phyloP scores from a whole-genome alignment of 2,797 vertebrate genomes.

The Zalophus californianus region DNA sequence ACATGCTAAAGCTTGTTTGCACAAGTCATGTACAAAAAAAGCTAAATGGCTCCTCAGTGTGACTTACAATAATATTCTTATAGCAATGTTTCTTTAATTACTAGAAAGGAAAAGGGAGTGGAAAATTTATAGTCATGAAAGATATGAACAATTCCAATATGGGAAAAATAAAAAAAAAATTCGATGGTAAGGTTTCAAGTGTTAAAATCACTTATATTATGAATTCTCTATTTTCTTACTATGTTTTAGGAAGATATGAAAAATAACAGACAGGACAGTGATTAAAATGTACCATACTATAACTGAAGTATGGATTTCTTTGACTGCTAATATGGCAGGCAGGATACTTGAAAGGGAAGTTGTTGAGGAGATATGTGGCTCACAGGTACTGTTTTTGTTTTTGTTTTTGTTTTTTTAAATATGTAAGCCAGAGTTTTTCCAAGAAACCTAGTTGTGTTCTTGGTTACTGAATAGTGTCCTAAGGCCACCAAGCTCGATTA shows the following conservation, averaged over 20 bases:
- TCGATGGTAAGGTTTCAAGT: neutral
- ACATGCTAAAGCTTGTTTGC: constrained; percentile 56
- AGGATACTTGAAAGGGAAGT: constrained; percentile 4
- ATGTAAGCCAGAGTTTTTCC: neutral
- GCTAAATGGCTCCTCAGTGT: constrained; percentile 69
- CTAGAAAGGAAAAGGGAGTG: neutral
- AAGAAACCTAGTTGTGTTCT: constrained; percentile 42
- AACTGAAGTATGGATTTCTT: neutral
- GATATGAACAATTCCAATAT: neutral
- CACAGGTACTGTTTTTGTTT: neutral
- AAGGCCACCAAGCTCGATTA: constrained; percentile 60
- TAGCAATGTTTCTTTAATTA: constrained; percentile 57
- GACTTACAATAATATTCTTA: constrained; percentile 40
- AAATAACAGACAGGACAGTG: neutral
- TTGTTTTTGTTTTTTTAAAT: neutral
- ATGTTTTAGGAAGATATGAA: neutral
- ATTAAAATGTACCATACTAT: neutral
- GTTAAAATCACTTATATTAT: neutral
- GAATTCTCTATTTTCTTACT: neutral
- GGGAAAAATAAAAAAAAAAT: neutral
- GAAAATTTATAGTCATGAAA: constrained; percentile 1
- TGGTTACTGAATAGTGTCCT: constrained; percentile 50
- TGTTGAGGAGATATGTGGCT: constrained; percentile 6
- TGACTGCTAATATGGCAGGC: neutral
- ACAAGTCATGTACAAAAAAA: constrained; percentile 67